phyloP scores from a whole-genome alignment of 2,888 invertebrate genomes.

The Callyntrura guangdongensis region DNA sequence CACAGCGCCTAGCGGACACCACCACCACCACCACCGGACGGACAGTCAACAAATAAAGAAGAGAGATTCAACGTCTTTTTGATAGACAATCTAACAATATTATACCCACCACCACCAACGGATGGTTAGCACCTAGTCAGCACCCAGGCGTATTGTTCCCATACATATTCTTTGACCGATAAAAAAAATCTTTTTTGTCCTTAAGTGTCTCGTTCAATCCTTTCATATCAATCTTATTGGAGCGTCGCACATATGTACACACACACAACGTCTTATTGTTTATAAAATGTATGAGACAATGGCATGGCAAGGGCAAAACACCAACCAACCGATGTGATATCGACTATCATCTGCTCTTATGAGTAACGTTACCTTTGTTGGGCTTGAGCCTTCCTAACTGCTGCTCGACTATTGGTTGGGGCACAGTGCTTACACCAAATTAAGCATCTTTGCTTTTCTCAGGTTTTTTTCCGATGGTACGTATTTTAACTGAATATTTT shows the following conservation, averaged over 20 bases:
- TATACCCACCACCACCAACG: constrained; percentile 24
- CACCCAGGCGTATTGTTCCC: constrained; percentile 59
- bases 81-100: constrained; percentile 63
- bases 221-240: constrained; percentile 50
- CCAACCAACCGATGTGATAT: not conserved
- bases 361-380: constrained; percentile 10
- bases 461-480: constrained; percentile 5
- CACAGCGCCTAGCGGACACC: too few species aligned
- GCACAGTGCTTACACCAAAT: not conserved
- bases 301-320: not conserved
- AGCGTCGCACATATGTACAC: too few species aligned
- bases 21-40: too few species aligned
- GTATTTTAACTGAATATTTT: constrained; percentile 52
- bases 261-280: constrained; percentile 50
- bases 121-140: constrained; percentile 71
- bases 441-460: constrained; percentile 53
- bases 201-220: constrained; percentile 77
- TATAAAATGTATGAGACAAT: not conserved
- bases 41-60: constrained; percentile 52
- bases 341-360: constrained; percentile 12
- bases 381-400: not conserved
- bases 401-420: not conserved
- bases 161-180: constrained; percentile 16
- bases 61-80: constrained; percentile 52
- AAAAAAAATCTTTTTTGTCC: constrained; percentile 58